These are phyloP conservation scores for Eulacestoma nigropectus DNA, from an alignment of 2,113 vertebrate species.

Conservation along the genomic window DNA sequence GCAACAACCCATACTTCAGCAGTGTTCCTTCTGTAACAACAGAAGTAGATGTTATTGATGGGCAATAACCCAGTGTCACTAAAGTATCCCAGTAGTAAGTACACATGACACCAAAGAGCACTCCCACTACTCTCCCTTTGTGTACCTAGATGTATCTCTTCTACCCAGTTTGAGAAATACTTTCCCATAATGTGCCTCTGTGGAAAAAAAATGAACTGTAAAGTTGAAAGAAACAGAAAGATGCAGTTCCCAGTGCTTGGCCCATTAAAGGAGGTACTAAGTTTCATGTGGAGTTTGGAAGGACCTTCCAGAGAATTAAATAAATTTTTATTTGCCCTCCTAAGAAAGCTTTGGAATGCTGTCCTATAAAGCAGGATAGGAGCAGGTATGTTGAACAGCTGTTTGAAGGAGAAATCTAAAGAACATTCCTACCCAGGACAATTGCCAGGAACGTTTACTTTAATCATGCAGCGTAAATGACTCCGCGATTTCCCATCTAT, in stretches of 20 bases:
- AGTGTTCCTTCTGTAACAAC: neutral
- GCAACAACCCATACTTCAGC: neutral
- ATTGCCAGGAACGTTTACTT: neutral
- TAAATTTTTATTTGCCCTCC: neutral
- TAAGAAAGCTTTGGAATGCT: neutral
- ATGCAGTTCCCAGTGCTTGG: neutral
- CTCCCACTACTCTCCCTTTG: neutral
- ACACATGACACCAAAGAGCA: accelerated
- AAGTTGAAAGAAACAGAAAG: neutral
- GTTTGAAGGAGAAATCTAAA: neutral
- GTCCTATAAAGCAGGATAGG: neutral
- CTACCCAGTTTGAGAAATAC: neutral
- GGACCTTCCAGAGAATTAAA: neutral
- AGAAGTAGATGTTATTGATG: neutral
- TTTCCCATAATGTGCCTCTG: neutral
- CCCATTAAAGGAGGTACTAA: neutral
- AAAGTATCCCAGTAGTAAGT: neutral
- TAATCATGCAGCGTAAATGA: neutral
- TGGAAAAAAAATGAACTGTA: neutral
- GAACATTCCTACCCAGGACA: neutral
- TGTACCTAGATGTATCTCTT: neutral
- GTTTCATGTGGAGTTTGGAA: neutral
- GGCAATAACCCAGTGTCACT: neutral
- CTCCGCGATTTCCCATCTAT: neutral
- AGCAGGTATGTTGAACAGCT: neutral